These are phyloP conservation scores for Sapayoa aenigma DNA, from an alignment of 2,113 vertebrate species.

Conservation along the genomic window DNA sequence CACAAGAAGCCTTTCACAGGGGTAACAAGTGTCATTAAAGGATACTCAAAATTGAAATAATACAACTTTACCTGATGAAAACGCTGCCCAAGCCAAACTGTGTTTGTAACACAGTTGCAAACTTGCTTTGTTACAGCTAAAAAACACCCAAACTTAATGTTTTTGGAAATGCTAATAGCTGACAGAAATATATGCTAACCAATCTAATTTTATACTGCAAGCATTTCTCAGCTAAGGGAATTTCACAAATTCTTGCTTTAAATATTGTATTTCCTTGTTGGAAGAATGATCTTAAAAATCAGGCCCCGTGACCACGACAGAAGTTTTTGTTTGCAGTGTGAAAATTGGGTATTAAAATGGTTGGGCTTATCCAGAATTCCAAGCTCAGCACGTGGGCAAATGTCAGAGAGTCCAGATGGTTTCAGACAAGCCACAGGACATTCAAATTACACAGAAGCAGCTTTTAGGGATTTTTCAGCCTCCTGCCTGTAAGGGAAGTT, in stretches of 20 bases:
- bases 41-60: not conserved
- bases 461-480: not conserved
- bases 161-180: not conserved
- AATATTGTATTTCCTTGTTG: not conserved
- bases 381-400: slow-evolving; percentile 15
- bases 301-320: not conserved
- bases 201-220: not conserved
- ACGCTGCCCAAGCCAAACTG: not conserved
- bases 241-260: not conserved
- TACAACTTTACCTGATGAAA: not conserved
- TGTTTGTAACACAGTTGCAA: not conserved
- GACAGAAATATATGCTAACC: not conserved
- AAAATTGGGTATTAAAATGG: not conserved
- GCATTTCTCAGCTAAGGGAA: not conserved
- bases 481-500: not conserved
- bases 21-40: not conserved
- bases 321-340: not conserved
- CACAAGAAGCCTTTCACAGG: not conserved
- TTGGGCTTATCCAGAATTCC: not conserved
- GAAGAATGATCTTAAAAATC: not conserved
- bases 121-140: not conserved
- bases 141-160: not conserved
- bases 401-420: not conserved
- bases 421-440: not conserved
- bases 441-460: not conserved